A percentile compares a stretch with the other conserved stretches of the same genome.
phyloP scores from a whole-genome alignment of 2,113 vertebrate species.

The Sylvia atricapilla region DNA sequence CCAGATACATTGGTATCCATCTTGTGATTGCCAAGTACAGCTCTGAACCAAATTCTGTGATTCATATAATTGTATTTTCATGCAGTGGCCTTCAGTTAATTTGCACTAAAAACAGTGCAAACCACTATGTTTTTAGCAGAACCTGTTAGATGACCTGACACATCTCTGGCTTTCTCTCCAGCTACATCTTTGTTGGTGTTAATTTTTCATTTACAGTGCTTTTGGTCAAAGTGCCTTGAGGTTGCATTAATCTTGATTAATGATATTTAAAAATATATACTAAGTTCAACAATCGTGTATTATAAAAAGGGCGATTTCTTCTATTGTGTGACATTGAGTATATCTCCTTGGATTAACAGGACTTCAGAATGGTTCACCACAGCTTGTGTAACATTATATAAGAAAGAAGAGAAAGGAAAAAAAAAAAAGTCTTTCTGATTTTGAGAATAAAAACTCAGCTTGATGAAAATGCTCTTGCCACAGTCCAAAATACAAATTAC shows the following conservation, averaged over 20 bases:
- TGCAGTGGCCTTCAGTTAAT: neutral
- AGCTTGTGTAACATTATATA: neutral
- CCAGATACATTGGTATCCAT: neutral
- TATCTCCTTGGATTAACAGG: neutral
- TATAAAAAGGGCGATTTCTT: neutral
- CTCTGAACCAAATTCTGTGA: neutral
- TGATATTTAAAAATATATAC: neutral
- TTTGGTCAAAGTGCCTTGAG: neutral
- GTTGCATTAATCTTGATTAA: neutral
- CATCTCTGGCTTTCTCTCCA: neutral
- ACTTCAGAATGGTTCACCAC: neutral
- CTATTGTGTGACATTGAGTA: neutral
- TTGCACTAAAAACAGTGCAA: neutral
- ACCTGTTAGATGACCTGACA: neutral
- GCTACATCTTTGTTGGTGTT: neutral
- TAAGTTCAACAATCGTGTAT: neutral
- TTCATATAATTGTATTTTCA: neutral
- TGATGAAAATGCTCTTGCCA: neutral
- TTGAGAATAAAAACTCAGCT: neutral
- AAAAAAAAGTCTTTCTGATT: neutral
- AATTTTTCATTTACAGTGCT: neutral
- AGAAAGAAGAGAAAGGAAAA: neutral
- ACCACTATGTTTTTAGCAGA: neutral
- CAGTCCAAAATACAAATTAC: neutral
- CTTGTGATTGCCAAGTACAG: neutral